Conservation (phyloP, 1,140 invertebrate species). For the Matsumurasca onukii region DNA sequence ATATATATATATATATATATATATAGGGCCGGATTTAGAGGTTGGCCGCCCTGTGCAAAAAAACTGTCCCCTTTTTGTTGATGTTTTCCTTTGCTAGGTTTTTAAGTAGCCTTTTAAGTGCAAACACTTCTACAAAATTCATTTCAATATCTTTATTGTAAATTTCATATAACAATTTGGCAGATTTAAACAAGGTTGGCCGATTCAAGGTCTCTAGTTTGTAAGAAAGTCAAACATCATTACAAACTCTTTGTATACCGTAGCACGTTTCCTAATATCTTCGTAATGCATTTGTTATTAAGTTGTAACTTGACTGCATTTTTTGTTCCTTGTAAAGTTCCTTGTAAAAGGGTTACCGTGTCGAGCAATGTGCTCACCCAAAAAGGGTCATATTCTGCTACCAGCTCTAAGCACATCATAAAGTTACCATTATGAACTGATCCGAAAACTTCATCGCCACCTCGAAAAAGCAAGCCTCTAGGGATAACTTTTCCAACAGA, state of each 20-base stretch:
- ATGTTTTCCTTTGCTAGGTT: background rate
- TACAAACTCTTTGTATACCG: background rate
- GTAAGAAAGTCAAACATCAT: background rate
- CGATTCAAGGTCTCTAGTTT: background rate
- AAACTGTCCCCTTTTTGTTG: background rate
- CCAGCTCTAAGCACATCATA: background rate
- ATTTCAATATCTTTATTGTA: background rate
- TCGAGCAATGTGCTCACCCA: background rate
- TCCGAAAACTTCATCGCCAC: background rate
- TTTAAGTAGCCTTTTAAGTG: background rate
- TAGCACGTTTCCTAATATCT: background rate
- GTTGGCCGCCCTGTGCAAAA: no score
- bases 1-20: no score
- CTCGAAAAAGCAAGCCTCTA: background rate
- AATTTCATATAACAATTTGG: background rate
- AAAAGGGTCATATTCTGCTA: background rate
- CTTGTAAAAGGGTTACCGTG: background rate
- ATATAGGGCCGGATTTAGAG: no score
- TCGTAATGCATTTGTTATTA: constrained; percentile 1
- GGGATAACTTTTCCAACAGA: background rate
- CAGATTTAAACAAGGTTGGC: background rate
- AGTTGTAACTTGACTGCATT: background rate
- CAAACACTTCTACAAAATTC: background rate
- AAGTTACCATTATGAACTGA: background rate
- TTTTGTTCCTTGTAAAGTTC: background rate